Conservation (phyloP, 2,113 vertebrate species). For the Tilapia sparmanii region DNA sequence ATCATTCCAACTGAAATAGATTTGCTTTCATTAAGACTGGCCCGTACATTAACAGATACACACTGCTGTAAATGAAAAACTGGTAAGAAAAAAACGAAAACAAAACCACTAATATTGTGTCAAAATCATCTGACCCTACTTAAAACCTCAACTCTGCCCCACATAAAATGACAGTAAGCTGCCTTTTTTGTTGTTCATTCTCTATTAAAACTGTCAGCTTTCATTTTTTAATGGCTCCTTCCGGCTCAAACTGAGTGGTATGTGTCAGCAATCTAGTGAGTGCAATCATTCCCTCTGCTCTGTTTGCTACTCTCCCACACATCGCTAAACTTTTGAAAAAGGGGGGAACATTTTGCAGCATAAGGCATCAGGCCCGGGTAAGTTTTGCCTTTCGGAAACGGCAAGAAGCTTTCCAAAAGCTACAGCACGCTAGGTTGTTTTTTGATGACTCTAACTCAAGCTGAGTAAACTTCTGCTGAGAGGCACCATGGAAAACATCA, state of each 20-base stretch:
- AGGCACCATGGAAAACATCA: slow-evolving; percentile 2
- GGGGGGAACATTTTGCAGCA: neutral
- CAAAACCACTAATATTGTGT: neutral
- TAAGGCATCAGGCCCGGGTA: neutral
- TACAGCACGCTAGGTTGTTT: neutral
- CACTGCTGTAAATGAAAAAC: neutral
- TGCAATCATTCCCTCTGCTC: neutral
- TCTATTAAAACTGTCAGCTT: slow-evolving; percentile 13
- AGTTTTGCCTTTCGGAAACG: slow-evolving; percentile 12
- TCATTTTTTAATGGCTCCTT: slow-evolving; percentile 32
- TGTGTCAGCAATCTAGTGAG: neutral
- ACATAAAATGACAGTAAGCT: neutral
- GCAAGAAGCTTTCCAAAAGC: slow-evolving; percentile 17
- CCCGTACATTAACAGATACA: neutral
- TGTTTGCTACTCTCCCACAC: slow-evolving; percentile 10
- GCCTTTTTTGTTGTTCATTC: neutral
- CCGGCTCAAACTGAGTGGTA: slow-evolving; percentile 10
- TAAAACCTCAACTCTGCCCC: neutral
- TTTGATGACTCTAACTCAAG: slow-evolving; percentile 39
- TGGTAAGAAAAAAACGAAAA: neutral
- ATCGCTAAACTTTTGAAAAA: neutral
- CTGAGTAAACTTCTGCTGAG: slow-evolving; percentile 43
- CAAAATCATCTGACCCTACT: neutral
- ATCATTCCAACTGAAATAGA: neutral
- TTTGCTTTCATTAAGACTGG: neutral